A percentile compares a stretch with the other conserved stretches of the same genome.
These are phyloP conservation scores for Idaea biselata DNA, from an alignment of 2,888 invertebrate species.

Conservation along the genomic window DNA sequence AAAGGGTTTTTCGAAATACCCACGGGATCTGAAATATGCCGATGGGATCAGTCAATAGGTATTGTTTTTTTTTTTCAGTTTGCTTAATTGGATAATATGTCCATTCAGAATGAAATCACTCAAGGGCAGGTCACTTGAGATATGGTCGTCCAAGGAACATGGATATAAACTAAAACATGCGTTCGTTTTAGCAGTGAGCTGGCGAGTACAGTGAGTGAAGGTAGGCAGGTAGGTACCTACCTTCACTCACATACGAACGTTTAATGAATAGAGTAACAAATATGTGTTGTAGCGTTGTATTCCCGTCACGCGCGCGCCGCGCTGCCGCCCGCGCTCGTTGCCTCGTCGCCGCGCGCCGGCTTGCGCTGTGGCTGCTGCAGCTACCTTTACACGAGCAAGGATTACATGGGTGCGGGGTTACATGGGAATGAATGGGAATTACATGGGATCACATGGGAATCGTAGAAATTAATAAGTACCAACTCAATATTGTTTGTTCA, in stretches of 20 bases:
- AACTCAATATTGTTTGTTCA: too few relatives aligned
- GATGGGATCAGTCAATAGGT: too few relatives aligned
- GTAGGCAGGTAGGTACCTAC: neutral
- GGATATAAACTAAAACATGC: neutral
- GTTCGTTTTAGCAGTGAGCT: neutral
- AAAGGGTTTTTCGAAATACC: too few relatives aligned
- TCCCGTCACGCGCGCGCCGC: slow-evolving; percentile 39
- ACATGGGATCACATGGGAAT: neutral
- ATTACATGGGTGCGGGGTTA: neutral
- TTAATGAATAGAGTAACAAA: slow-evolving; percentile 2
- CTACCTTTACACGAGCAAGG: neutral
- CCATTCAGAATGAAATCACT: too few relatives aligned
- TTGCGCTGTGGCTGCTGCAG: slow-evolving; percentile 25
- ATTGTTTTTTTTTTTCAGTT: too few relatives aligned
- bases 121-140: too few relatives aligned
- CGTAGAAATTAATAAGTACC: neutral
- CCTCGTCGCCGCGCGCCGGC: slow-evolving; percentile 35
- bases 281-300: slow-evolving; percentile 23
- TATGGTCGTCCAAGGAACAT: too few relatives aligned
- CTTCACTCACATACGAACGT: neutral
- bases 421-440: neutral
- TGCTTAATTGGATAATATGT: too few relatives aligned
- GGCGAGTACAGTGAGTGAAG: neutral
- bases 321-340: slow-evolving; percentile 16
- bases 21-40: too few relatives aligned